These are phyloP conservation scores for Antedon mediterranea DNA, from an alignment of 53 echinoderm and acorn worm genomes.

Conservation along the genomic window DNA sequence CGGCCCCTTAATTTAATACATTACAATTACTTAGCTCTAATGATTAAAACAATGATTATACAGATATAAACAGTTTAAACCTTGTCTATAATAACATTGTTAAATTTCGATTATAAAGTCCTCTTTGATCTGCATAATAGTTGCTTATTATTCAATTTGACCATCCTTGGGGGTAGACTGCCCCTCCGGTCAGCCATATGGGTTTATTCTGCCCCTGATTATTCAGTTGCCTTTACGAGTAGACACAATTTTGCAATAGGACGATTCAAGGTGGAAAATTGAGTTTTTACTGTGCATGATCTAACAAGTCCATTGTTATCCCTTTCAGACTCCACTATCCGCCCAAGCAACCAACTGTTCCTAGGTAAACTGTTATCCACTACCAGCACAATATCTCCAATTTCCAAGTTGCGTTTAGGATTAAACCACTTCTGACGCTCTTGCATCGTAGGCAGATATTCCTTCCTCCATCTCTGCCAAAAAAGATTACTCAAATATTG, in stretches of 20 bases:
- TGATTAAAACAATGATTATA: too few species aligned
- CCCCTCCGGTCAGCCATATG: too few species aligned
- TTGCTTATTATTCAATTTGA: too few species aligned
- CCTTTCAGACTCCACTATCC: background rate
- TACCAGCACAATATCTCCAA: constrained; percentile 29
- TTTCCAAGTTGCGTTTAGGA: constrained; percentile 8
- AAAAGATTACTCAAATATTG: constrained; percentile 33
- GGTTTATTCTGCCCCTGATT: too few species aligned
- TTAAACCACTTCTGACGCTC: constrained; percentile 23
- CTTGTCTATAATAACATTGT: too few species aligned
- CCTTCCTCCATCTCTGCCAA: constrained; percentile 28
- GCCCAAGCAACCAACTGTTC: constrained; percentile 2
- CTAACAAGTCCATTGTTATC: constrained; percentile 17
- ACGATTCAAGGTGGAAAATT: background rate
- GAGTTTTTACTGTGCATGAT: constrained; percentile 1
- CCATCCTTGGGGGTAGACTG: too few species aligned
- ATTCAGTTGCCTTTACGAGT: too few species aligned
- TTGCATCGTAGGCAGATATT: constrained; percentile 26
- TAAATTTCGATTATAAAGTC: too few species aligned
- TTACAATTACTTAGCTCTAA: too few species aligned
- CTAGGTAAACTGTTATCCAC: constrained; percentile 16
- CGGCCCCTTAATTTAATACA: too few species aligned
- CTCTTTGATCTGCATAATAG: too few species aligned
- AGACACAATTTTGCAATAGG: constrained; percentile 8
- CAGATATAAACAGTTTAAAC: too few species aligned